Conservation (phyloP, 2,888 invertebrate species). For the Eupeodes latifasciatus region DNA sequence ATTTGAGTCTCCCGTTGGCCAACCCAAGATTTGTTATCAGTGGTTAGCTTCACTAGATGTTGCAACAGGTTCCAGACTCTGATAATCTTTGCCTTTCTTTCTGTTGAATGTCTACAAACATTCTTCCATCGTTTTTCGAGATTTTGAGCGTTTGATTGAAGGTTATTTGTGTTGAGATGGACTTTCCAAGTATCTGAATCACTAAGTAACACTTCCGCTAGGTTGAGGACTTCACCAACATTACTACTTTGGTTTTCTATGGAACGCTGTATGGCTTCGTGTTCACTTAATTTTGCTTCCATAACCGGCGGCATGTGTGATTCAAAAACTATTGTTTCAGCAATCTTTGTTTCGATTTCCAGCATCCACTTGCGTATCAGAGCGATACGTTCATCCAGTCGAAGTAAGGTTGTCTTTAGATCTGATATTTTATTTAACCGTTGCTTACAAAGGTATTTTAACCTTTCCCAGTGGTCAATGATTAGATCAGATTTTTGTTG, state of each 20-base stretch:
- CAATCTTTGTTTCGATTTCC: constrained; percentile 89
- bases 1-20: constrained; percentile 87
- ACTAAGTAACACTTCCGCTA: constrained; percentile 90
- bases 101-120: constrained; percentile 90
- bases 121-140: constrained; percentile 92
- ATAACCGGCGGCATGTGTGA: constrained; percentile 87
- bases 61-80: constrained; percentile 87
- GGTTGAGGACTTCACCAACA: constrained; percentile 91
- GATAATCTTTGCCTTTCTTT: constrained; percentile 88
- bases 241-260: constrained; percentile 92
- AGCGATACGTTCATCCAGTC: constrained; percentile 89
- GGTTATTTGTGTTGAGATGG: constrained; percentile 89
- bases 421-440: constrained; percentile 90
- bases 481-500: constrained; percentile 86
- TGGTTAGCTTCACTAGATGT: constrained; percentile 86
- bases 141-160: constrained; percentile 88
- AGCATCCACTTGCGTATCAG: constrained; percentile 90
- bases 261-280: constrained; percentile 89
- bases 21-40: constrained; percentile 87
- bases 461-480: constrained; percentile 88
- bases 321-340: constrained; percentile 89
- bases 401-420: constrained; percentile 88
- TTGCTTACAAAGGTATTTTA: constrained; percentile 88
- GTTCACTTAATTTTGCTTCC: constrained; percentile 88
- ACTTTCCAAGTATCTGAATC: constrained; percentile 90